phyloP scores from a whole-genome alignment of 1,140 invertebrate genomes.

The Saccostrea glomerata region DNA sequence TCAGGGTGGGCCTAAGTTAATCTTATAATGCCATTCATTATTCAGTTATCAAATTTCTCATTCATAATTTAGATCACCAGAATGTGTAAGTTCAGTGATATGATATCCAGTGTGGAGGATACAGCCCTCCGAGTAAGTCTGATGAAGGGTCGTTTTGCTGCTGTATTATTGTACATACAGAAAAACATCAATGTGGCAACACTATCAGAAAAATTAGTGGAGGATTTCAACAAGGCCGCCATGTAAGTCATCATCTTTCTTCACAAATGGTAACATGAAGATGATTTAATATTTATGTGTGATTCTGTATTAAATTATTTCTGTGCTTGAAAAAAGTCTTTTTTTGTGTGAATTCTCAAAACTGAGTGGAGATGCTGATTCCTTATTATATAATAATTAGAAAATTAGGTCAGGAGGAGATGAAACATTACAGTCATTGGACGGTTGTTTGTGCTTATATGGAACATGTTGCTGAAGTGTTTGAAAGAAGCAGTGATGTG shows the following conservation, averaged over 20 bases:
- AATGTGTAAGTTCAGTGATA: slow-evolving; percentile 63
- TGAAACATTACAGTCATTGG: slow-evolving; percentile 39
- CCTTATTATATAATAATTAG: not conserved
- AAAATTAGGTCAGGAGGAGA: slow-evolving; percentile 39
- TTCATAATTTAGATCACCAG: slow-evolving; percentile 56
- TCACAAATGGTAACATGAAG: not conserved
- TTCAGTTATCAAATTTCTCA: not conserved
- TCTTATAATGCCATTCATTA: too few relatives aligned
- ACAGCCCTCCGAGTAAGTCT: slow-evolving; percentile 22
- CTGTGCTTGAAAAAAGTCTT: too few relatives aligned
- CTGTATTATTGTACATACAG: slow-evolving; percentile 55
- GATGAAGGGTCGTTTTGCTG: slow-evolving; percentile 60
- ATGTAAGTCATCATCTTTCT: slow-evolving; percentile 48
- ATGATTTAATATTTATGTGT: not conserved
- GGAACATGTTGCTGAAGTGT: slow-evolving; percentile 50
- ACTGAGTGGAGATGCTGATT: too few relatives aligned
- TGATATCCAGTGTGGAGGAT: slow-evolving; percentile 53
- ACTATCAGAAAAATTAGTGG: slow-evolving; percentile 58
- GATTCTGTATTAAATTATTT: too few relatives aligned
- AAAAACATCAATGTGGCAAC: slow-evolving; percentile 51
- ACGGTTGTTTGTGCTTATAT: slow-evolving; percentile 48
- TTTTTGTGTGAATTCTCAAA: too few relatives aligned
- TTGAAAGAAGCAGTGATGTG: slow-evolving; percentile 50
- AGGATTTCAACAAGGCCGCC: slow-evolving; percentile 56
- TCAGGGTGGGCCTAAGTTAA: too few relatives aligned